Base-by-base conservation (phyloP, 2,888 invertebrate genomes). In the Hyppa rectilinea region DNA sequence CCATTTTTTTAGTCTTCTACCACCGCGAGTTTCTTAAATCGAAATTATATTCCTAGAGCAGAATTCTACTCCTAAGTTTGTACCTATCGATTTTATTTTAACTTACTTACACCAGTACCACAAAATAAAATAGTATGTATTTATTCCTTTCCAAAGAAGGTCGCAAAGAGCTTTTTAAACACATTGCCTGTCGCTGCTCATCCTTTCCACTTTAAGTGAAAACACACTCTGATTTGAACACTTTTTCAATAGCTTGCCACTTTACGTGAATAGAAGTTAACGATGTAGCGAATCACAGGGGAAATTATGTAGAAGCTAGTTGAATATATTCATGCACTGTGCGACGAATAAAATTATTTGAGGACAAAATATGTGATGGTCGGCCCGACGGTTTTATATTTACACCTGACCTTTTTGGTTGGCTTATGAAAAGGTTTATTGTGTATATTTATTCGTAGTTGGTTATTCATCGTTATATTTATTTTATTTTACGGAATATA, bases 201-300 rank as follows among this genome's bases (percentile, higher is more conserved):
- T 62, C 36, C 36, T 72, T 31, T 53, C 26, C 55, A 56, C 23
- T 80, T 52, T 49, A 71, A 58, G 58, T 62, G 36, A 50, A 67
- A 70, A 80, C 45, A 58, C 49, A 71, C 31, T 36, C 49, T 53
- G 62, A 73, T 79, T 82, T 75, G 63, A 80, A 83, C 65, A 76
- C 75, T 76, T 71, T 80, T 85, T 81, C 80, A 86, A 83, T 80
- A 72, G 70, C 26, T 60, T 88, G 82, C 84, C 88, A 89, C 89
- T 91, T 89, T 76, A 85, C 86, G 87, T 94, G 94, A 94, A 95
- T 93, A 88, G 91, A 86, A 85, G 88, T 85, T 93, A 94, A 94
- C 93, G 93, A 94, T 85, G 91, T 90, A 89, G 68, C 90, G 85
- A 93, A 91, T 91, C 90, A 86, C 89, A 74, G 75, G 91, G 92